Evolutionary conservation across 2,113 vertebrate genomes (phyloP), one percentile per base, ranked within the genome.

Genomic region (Cinclus cinclus): DNA sequence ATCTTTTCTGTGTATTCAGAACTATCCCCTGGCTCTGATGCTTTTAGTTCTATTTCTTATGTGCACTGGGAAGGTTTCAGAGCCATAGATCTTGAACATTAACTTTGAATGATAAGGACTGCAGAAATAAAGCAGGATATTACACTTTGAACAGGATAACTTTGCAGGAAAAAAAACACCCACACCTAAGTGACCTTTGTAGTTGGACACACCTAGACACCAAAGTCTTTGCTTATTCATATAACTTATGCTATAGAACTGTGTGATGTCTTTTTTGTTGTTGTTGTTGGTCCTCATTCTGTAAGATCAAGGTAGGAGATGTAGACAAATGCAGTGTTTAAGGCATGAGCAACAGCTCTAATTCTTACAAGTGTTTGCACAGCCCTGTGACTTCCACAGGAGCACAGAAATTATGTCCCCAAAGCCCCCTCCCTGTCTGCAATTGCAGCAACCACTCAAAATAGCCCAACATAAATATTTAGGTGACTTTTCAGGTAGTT

Each of bases 51-150:
- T 53, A 4, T 73, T 55, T 74, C 44, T 42, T 46, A 14, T 3
- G 13, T 15, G 27, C 24, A 7, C 15, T 39, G 28, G 21, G 30
- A 87, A 15, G 53, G 9, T 64, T 50, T 33, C 35, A 6, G 52
- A 42, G 58, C 14, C 25, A 15, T 49, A 52, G 58, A 60, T 75
- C 27, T 64, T 52, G 39, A 92, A 52, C 6, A 4, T 53, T 76
- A 44, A 31, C 39, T 62, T 70, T 65, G 15, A 46, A 4, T 15
- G 42, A 64, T 74, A 86, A 82, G 50, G 42, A 28, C 53, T 58
- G 53, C n/a, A 62, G 84, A 87, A 94, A 80, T 6, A 10, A 59
- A 93, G 10, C 39, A 78, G 74, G 90, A 60, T 93, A 83, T 96
- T 59, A 62, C 42, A 76, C 56, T 27, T 64, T 74, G 71, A 94